Base-by-base conservation (phyloP, 2,113 vertebrate genomes). In the Upupa epops region DNA sequence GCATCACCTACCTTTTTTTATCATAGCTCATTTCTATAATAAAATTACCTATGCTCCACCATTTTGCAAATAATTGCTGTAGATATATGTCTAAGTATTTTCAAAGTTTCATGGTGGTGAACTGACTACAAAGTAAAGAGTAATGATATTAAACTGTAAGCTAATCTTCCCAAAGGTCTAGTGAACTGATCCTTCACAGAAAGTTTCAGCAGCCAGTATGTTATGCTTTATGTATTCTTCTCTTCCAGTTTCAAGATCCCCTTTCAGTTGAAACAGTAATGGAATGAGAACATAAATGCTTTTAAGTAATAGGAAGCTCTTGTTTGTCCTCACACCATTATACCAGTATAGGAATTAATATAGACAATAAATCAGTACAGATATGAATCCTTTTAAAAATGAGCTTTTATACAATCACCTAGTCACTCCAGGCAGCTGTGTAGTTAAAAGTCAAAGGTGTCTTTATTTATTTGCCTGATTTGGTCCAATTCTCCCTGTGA, bases 381-480 rank as follows among this genome's bases (percentile, higher is more conserved):
- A 13, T 59, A 66, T 36, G 22, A 86, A 19, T 13, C 25, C 68
- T 80, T 83, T 51, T 36, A 68, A 76, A 83, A 92, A 58, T 22
- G 18, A 83, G 8, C 4, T 24, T 80, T 88, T 52, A 12, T 73
- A 56, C 6, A 34, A 25, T 72, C 54, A 68, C 22, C 31, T 83
- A 22, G 54, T 21, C 8, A 22, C 32, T 40, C 2, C 59, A 71
- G 86, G 32, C 18, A 87, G 15, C 54, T 74, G 45, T 29, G 42
- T 66, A 76, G 40, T 84, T 84, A 80, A 40, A 95, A 78, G 46
- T 58, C 2, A 3, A 94, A 91, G n/a, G 24, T 7, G 26, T 3
- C 8, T 85, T 85, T 80, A 60, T 70, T 93, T 90, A 31, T 84
- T 77, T 80, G 20, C 59, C 76, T 83, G 48, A 71, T 88, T 81